These are phyloP conservation scores for Zenarchopterus dispar DNA, from an alignment of 2,797 vertebrate genomes.

Conservation along the genomic window DNA sequence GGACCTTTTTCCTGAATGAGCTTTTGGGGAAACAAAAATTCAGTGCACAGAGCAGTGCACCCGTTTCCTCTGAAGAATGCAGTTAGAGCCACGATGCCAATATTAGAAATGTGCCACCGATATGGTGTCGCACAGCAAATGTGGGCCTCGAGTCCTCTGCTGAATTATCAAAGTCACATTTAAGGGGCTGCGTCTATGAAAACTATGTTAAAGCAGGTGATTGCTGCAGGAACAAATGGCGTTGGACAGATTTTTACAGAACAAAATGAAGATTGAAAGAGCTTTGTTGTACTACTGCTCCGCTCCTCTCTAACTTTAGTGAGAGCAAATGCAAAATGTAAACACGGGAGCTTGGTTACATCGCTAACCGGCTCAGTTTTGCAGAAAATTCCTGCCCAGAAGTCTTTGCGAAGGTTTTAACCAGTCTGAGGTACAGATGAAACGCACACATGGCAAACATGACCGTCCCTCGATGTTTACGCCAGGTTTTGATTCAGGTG, in stretches of 20 bases:
- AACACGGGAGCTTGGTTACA: background rate
- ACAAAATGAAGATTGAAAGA: too few species aligned
- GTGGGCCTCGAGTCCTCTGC: background rate
- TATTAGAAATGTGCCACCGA: conserved; percentile 8
- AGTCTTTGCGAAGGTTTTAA: conserved; percentile 7
- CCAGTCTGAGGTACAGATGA: background rate
- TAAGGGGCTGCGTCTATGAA: too few species aligned
- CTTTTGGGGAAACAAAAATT: too few species aligned
- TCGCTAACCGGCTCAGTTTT: too few species aligned
- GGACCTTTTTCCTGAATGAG: background rate
- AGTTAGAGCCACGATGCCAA: conserved; percentile 3
- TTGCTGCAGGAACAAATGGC: conserved; percentile 2
- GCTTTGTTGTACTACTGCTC: background rate
- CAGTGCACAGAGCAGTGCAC: too few species aligned
- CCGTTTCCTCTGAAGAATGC: background rate
- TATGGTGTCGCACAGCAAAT: conserved; percentile 2
- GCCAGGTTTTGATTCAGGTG: conserved; percentile 51
- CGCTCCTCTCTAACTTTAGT: background rate
- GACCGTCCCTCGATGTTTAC: conserved; percentile 12
- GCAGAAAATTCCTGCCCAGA: background rate
- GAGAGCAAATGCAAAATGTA: conserved; percentile 10
- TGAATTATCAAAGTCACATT: background rate
- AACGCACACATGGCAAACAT: conserved; percentile 17
- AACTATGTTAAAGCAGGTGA: background rate
- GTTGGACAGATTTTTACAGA: background rate